A percentile compares a stretch with the other conserved stretches of the same genome.
Conservation (phyloP, 2,113 vertebrate genomes). For the Brachypteracias leptosomus region DNA sequence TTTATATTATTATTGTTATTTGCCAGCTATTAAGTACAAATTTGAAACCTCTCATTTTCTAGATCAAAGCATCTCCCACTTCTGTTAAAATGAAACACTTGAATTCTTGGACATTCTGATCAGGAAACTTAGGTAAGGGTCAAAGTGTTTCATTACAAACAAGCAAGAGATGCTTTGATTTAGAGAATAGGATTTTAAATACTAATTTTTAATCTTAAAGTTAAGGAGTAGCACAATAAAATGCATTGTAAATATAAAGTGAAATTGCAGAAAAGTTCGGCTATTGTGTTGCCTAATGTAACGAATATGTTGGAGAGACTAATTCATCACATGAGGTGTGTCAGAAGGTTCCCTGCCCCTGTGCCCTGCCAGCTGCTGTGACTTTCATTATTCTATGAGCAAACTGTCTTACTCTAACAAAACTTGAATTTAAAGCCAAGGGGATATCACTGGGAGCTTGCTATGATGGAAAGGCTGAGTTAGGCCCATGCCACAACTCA, state of each 20-base stretch:
- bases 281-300: background rate
- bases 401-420: background rate
- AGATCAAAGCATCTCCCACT: slow-evolving; percentile 33
- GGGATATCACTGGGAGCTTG: background rate
- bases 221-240: background rate
- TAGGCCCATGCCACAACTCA: accelerated
- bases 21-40: slow-evolving; percentile 23
- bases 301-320: background rate
- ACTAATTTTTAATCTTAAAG: background rate
- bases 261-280: background rate
- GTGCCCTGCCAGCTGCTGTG: background rate
- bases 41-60: slow-evolving; percentile 23
- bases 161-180: slow-evolving; percentile 15
- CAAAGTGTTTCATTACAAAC: slow-evolving; percentile 17
- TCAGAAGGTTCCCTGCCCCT: background rate
- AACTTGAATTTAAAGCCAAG: background rate
- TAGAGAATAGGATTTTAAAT: slow-evolving; percentile 1
- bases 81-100: slow-evolving; percentile 48
- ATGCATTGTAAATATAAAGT: background rate
- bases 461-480: background rate
- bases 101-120: slow-evolving; percentile 30
- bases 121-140: slow-evolving; percentile 27
- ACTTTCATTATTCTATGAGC: background rate
- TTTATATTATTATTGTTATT: slow-evolving; percentile 32
- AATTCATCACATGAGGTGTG: background rate